These are phyloP conservation scores for Cyphomyrmex costatus DNA, from an alignment of 1,140 invertebrate genomes.

Conservation along the genomic window DNA sequence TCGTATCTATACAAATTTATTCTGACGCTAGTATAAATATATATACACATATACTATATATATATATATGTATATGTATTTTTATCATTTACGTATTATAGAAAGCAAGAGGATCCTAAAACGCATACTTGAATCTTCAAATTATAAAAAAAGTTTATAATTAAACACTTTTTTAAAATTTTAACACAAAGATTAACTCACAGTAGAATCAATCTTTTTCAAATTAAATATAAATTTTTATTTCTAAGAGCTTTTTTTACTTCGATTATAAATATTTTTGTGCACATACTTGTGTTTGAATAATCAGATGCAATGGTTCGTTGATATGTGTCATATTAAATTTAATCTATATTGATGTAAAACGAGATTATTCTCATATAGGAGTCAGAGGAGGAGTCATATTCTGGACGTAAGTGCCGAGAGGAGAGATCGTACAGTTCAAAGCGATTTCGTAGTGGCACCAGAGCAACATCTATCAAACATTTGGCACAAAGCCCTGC, in stretches of 20 bases:
- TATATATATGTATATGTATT: background rate
- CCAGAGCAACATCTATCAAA: constrained; percentile 85
- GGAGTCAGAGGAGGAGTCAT: constrained; percentile 79
- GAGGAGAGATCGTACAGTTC: constrained; percentile 81
- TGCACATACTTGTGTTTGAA: background rate
- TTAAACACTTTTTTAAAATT: background rate
- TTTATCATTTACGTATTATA: background rate
- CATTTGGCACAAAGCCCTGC: constrained; percentile 86
- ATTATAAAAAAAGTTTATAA: constrained; percentile 26
- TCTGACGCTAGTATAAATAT: no score
- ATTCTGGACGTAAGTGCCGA: constrained; percentile 83
- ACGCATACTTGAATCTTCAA: background rate
- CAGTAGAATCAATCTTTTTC: background rate
- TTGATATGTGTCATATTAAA: background rate
- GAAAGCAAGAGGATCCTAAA: background rate
- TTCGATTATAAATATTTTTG: background rate
- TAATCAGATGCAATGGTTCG: background rate
- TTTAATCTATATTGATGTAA: background rate
- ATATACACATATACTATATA: no score
- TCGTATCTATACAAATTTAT: background rate
- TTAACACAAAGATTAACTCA: background rate
- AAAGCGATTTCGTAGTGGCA: constrained; percentile 80
- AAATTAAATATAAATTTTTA: background rate
- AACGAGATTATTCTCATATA: constrained; percentile 48
- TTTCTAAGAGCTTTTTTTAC: background rate